These are phyloP conservation scores for Parnassius glacialis DNA, from an alignment of 2,888 invertebrate species.

Conservation along the genomic window DNA sequence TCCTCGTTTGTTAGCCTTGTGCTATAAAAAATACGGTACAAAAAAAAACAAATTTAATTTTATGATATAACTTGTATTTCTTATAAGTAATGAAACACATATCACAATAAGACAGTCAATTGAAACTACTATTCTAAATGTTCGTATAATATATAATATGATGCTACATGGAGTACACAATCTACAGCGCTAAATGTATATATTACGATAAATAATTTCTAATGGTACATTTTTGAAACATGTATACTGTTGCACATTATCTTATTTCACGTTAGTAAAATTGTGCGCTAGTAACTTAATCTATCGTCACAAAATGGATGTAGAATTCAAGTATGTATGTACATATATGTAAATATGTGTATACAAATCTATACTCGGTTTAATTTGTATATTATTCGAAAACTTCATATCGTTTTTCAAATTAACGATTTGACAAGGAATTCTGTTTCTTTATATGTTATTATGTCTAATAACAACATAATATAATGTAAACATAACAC, in stretches of 20 bases:
- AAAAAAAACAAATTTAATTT: background rate
- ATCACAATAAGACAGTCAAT: conserved; percentile 28
- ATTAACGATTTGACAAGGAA: no score
- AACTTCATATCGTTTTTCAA: no score
- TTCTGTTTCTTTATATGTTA: no score
- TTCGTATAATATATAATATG: background rate
- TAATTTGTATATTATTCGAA: no score
- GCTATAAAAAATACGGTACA: no score
- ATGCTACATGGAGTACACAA: background rate
- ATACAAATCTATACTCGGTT: no score
- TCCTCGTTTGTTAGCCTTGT: no score
- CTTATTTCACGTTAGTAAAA: background rate
- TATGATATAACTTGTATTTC: conserved; percentile 18
- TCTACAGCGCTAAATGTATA: background rate
- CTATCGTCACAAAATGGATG: no score
- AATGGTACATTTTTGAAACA: background rate
- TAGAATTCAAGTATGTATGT: no score
- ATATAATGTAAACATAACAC: no score
- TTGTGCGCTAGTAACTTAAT: background rate
- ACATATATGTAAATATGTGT: no score
- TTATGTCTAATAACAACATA: no score
- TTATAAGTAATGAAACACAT: conserved; percentile 11
- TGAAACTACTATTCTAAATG: background rate
- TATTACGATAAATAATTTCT: background rate
- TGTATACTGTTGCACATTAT: background rate